phyloP scores from a whole-genome alignment of 2,797 vertebrate genomes.

The Pteronotus mesoamericanus region DNA sequence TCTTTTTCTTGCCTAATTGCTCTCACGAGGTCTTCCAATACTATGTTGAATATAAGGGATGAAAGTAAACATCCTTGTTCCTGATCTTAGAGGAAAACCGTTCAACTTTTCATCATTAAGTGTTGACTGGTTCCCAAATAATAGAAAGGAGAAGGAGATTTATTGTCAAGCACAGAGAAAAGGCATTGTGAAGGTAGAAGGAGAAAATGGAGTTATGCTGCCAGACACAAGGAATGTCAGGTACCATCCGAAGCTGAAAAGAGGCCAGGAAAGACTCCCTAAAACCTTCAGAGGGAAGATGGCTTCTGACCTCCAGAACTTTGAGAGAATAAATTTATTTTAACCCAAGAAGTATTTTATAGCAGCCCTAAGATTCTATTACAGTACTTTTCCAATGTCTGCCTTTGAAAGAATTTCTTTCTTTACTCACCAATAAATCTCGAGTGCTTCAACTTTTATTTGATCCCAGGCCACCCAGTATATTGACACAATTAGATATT shows the following conservation, averaged over 20 bases:
- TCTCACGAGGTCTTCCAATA: neutral
- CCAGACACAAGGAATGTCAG: neutral
- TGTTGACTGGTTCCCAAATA: neutral
- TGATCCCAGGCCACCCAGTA: neutral
- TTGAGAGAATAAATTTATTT: neutral
- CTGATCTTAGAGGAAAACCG: neutral
- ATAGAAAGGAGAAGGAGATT: neutral
- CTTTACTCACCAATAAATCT: neutral
- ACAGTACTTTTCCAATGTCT: neutral
- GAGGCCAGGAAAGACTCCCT: neutral
- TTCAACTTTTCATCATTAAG: neutral
- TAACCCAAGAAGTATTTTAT: neutral
- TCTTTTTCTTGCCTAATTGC: neutral
- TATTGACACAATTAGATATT: neutral
- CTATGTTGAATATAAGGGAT: neutral
- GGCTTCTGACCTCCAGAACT: neutral
- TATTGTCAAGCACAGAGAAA: neutral
- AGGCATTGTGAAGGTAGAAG: neutral
- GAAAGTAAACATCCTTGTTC: neutral
- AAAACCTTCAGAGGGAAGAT: neutral
- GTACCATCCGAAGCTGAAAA: neutral
- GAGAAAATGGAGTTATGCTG: neutral
- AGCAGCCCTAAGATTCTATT: neutral
- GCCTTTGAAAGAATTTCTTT: neutral
- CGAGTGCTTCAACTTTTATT: neutral